phyloP scores from a whole-genome alignment of 2,888 invertebrate species.

The Napeogenes sylphis region DNA sequence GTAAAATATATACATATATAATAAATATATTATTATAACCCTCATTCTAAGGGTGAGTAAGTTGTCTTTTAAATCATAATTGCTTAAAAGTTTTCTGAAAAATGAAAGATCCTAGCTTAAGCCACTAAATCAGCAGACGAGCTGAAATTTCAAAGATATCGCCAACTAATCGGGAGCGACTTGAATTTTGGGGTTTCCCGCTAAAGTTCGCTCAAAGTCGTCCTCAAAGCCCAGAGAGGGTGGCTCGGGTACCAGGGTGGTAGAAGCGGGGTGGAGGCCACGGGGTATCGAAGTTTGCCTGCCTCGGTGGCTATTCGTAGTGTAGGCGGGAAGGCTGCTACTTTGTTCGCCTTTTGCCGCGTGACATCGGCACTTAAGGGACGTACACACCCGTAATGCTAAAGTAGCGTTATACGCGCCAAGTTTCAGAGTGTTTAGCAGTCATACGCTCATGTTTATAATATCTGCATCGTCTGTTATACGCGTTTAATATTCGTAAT shows the following conservation, averaged over 20 bases:
- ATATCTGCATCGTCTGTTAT: slow-evolving; percentile 25
- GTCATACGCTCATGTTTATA: slow-evolving; percentile 29
- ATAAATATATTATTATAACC: no score
- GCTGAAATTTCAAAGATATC: slow-evolving; percentile 73
- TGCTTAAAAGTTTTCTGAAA: no score
- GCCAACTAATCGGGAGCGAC: slow-evolving; percentile 71
- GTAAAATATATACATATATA: no score
- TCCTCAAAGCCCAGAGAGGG: slow-evolving; percentile 72
- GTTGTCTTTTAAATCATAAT: no score
- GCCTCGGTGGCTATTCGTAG: slow-evolving; percentile 61
- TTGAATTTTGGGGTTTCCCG: slow-evolving; percentile 75
- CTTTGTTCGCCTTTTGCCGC: slow-evolving; percentile 75
- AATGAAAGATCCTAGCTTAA: slow-evolving; percentile 16
- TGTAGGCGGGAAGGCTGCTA: slow-evolving; percentile 62
- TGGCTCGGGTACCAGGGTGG: slow-evolving; percentile 66
- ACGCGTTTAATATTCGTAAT: not conserved
- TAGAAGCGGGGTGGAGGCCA: slow-evolving; percentile 61
- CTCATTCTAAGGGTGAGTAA: no score
- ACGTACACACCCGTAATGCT: slow-evolving; percentile 61
- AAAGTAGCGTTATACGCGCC: slow-evolving; percentile 35
- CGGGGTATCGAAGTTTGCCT: slow-evolving; percentile 70
- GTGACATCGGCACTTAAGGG: slow-evolving; percentile 75
- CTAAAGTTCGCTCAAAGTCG: slow-evolving; percentile 75
- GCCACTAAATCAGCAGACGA: slow-evolving; percentile 50
- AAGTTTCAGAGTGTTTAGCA: slow-evolving; percentile 26